These are phyloP conservation scores for Oscheius sp. DNA, from an alignment of 1,140 invertebrate genomes.

Conservation along the genomic window DNA sequence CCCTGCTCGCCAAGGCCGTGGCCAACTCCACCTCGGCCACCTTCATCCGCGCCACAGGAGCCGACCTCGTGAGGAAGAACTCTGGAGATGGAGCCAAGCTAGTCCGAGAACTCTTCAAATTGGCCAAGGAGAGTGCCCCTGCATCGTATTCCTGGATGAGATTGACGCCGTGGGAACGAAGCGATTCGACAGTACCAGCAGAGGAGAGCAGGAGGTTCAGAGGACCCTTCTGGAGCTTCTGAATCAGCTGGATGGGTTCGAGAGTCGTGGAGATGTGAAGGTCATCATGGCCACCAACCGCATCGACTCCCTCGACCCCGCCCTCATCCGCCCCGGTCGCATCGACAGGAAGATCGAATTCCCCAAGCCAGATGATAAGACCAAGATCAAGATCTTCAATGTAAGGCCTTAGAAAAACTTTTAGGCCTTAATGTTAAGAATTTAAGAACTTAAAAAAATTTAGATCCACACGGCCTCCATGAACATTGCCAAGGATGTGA, in stretches of 20 bases:
- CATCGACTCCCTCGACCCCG: conserved; percentile 66
- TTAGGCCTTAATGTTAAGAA: background rate
- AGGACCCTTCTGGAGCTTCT: conserved; percentile 55
- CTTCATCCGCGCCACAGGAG: conserved; percentile 48
- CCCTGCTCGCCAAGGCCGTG: conserved; percentile 52
- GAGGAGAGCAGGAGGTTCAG: conserved; percentile 53
- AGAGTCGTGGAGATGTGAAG: conserved; percentile 53
- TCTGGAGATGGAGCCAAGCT: conserved; percentile 49
- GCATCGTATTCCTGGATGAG: conserved; percentile 53
- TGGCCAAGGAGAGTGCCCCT: conserved; percentile 49
- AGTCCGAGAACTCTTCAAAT: conserved; percentile 46
- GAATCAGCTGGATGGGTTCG: conserved; percentile 59
- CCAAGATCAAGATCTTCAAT: conserved; percentile 52
- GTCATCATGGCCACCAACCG: conserved; percentile 66
- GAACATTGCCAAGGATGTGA: conserved; percentile 46
- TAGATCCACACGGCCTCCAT: conserved; percentile 52
- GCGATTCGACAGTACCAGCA: conserved; percentile 43
- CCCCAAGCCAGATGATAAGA: conserved; percentile 63
- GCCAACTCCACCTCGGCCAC: conserved; percentile 50
- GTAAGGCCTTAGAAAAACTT: background rate
- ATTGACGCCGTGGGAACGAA: conserved; percentile 55
- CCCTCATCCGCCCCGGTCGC: conserved; percentile 65
- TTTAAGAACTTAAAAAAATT: background rate
- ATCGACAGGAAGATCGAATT: conserved; percentile 66
- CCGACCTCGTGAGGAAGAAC: conserved; percentile 52